These are phyloP conservation scores for Aurelia aurita DNA, from an alignment of 30 jellyfish, hydroid and myxozoan species.

Conservation along the genomic window DNA sequence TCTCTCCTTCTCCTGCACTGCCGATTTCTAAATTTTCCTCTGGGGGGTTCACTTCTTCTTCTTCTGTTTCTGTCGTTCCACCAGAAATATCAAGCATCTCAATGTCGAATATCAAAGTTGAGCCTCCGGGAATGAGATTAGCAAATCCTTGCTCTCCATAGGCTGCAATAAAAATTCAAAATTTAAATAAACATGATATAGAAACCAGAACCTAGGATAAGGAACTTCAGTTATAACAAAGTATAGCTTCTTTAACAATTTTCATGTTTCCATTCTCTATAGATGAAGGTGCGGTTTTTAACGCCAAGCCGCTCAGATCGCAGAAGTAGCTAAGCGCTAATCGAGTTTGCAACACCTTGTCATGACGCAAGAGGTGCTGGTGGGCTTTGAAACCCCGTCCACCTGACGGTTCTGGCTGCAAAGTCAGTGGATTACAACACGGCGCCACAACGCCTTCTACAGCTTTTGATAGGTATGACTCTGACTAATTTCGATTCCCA, in stretches of 20 bases:
- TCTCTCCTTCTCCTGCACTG: conserved; percentile 26
- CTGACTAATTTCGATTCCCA: too few species aligned
- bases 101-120: conserved; percentile 83
- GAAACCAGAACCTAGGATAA: background rate
- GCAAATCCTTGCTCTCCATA: conserved; percentile 94
- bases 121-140: conserved; percentile 81
- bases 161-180: conserved; percentile 40
- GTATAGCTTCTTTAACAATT: background rate
- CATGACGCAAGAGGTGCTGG: too few species aligned
- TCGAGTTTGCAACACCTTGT: too few species aligned
- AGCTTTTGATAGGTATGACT: too few species aligned
- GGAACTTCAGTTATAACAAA: background rate
- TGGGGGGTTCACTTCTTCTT: background rate
- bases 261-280: too few species aligned
- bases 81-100: conserved; percentile 70
- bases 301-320: too few species aligned
- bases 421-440: too few species aligned
- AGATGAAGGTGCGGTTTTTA: too few species aligned
- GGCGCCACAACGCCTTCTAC: too few species aligned
- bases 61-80: conserved; percentile 12
- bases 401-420: too few species aligned
- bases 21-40: conserved; percentile 34
- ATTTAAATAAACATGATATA: background rate
- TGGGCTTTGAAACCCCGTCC: too few species aligned
- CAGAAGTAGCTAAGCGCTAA: too few species aligned